These are phyloP conservation scores for Phallusia fumigata DNA, from an alignment of 23 tunicate species.

Conservation along the genomic window DNA sequence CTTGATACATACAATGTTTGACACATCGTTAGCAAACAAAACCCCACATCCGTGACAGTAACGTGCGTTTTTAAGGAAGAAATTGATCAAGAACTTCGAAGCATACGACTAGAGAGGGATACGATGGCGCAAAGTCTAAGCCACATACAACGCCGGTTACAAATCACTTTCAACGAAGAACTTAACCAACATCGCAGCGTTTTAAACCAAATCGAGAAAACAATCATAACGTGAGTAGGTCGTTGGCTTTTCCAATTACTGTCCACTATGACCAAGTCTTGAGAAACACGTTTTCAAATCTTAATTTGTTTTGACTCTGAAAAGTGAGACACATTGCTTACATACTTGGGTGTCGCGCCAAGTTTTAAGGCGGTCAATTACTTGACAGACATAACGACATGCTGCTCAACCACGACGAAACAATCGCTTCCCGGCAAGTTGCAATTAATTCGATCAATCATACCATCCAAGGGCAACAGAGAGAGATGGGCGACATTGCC, in stretches of 20 bases:
- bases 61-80: background rate
- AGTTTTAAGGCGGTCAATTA: background rate
- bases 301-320: too few relatives aligned
- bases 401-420: background rate
- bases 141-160: background rate
- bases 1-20: too few relatives aligned
- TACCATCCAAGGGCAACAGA: background rate
- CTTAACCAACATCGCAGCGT: conserved; percentile 2
- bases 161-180: background rate
- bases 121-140: background rate
- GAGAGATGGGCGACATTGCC: background rate
- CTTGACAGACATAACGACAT: conserved; percentile 1
- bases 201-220: background rate
- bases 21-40: too few relatives aligned
- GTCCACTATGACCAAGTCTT: too few relatives aligned
- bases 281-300: too few relatives aligned
- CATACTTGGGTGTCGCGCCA: too few relatives aligned
- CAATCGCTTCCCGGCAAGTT: conserved; percentile 1
- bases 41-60: background rate
- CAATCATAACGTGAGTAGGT: background rate
- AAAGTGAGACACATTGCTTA: too few relatives aligned
- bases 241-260: too few relatives aligned
- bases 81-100: background rate
- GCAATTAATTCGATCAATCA: background rate
- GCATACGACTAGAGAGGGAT: background rate